Conservation (phyloP, 2,797 vertebrate species). For the Gymnothorax reevesii region DNA sequence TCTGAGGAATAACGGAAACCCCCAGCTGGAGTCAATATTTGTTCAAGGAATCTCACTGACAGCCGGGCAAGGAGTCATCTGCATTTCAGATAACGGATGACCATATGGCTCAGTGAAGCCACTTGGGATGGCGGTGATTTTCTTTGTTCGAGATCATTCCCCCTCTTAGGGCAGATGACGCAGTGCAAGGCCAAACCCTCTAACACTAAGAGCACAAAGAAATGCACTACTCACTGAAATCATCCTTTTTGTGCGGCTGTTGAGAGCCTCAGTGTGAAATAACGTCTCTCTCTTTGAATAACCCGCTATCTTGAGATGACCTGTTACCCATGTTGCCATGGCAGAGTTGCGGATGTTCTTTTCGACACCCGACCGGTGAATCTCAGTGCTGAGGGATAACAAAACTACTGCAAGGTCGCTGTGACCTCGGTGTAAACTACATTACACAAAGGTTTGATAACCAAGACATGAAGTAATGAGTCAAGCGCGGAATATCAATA, state of each 20-base stretch:
- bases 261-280: neutral
- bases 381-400: conserved; percentile 16
- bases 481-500: conserved; percentile 30
- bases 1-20: conserved; percentile 29
- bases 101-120: conserved; percentile 40
- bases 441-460: neutral
- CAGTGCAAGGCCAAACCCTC: conserved; percentile 11
- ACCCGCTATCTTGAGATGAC: conserved; percentile 51
- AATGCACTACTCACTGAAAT: neutral
- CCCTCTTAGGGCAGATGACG: conserved; percentile 1
- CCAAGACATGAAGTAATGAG: neutral
- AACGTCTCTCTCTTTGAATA: conserved; percentile 42
- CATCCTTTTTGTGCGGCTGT: neutral
- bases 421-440: neutral
- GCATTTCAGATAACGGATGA: conserved; percentile 41
- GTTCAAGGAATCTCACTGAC: conserved; percentile 35
- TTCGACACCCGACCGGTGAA: conserved; percentile 37
- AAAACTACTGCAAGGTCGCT: neutral
- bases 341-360: conserved; percentile 48
- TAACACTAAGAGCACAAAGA: conserved; percentile 5
- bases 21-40: conserved; percentile 40
- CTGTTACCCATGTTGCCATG: conserved; percentile 57
- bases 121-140: conserved; percentile 24
- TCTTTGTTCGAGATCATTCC: conserved; percentile 25
- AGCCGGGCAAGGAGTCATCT: conserved; percentile 30